Evolutionary conservation across 2,797 vertebrate genomes (phyloP).

Genomic region (Paguma larvata): DNA sequence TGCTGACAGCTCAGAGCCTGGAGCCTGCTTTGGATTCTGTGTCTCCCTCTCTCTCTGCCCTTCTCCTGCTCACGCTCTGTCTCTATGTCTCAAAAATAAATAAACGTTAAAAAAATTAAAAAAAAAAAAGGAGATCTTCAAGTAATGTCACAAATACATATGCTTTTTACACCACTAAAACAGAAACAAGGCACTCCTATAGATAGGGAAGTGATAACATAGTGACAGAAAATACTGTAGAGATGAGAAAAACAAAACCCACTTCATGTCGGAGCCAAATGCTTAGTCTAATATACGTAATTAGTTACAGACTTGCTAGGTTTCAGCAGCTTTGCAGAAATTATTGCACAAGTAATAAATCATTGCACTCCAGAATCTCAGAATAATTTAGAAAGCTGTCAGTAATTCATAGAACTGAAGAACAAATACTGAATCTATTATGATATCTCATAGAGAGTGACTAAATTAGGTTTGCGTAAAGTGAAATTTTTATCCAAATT

Average conservation of each 20-base stretch:
- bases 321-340: constrained; percentile 50
- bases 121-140: neutral
- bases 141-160: neutral
- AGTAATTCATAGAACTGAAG: constrained; percentile 42
- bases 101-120: no score
- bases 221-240: neutral
- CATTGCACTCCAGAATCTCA: constrained; percentile 41
- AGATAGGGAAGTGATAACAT: constrained; percentile 20
- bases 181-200: neutral
- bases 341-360: constrained; percentile 55
- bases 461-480: constrained; percentile 34
- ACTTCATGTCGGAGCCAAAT: constrained; percentile 18
- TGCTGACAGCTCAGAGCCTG: no score
- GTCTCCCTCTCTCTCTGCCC: no score
- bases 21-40: no score
- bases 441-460: neutral
- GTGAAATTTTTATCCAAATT: constrained; percentile 35
- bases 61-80: no score
- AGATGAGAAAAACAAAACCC: constrained; percentile 34
- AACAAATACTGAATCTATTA: constrained; percentile 28
- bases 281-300: constrained; percentile 15
- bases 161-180: neutral
- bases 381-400: constrained; percentile 62
- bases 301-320: constrained; percentile 32
- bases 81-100: no score